Evolutionary conservation across 2,888 invertebrate species (phyloP).

Genomic region (Odontothrips loti): DNA sequence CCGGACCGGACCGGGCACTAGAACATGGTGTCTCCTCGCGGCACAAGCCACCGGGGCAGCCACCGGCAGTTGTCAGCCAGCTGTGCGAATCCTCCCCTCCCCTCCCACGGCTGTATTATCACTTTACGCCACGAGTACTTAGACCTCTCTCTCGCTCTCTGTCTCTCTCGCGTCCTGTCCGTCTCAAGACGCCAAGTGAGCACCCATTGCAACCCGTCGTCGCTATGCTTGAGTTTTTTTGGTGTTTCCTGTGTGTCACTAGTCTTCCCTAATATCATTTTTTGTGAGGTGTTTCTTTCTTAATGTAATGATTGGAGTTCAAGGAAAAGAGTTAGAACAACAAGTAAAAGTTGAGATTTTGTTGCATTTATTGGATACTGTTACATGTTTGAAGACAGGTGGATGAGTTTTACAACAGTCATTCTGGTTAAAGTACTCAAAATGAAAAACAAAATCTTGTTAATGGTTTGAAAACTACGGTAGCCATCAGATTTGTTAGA

Average conservation of each 20-base stretch:
- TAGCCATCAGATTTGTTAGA: not conserved
- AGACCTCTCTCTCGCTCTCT: not conserved
- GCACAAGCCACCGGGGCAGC: too few species aligned
- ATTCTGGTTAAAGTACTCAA: not conserved
- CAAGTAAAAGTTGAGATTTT: too few species aligned
- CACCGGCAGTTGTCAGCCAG: constrained; percentile 8
- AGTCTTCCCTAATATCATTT: too few species aligned
- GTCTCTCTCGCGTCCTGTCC: not conserved
- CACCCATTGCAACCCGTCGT: too few species aligned
- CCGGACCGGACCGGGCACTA: not conserved
- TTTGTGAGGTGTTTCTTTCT: too few species aligned
- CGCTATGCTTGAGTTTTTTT: too few species aligned
- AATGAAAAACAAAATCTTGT: not conserved
- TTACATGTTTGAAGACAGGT: too few species aligned
- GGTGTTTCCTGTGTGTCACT: too few species aligned
- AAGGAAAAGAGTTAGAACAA: too few species aligned
- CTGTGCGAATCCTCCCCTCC: not conserved
- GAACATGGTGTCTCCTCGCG: not conserved
- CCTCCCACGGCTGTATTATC: not conserved
- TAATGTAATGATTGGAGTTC: too few species aligned
- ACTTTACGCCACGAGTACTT: not conserved
- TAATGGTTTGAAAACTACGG: not conserved
- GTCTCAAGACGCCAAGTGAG: not conserved
- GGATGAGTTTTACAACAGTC: too few species aligned
- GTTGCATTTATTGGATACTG: too few species aligned